Conservation (phyloP, 2,797 vertebrate genomes). For the Sebastes flavidus region DNA sequence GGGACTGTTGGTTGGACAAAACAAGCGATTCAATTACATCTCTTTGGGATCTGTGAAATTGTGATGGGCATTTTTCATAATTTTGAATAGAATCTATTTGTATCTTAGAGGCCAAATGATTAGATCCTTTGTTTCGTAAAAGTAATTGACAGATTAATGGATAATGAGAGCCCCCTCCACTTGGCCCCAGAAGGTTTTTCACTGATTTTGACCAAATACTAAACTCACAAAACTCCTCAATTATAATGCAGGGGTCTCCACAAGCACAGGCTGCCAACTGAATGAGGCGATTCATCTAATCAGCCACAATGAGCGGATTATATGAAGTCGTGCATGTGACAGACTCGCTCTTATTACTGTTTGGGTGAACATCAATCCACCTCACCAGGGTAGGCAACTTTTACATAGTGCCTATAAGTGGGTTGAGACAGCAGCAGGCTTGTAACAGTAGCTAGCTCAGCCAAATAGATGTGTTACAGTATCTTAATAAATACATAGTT, state of each 20-base stretch:
- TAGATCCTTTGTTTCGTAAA: too few species aligned
- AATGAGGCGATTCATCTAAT: conserved; percentile 4
- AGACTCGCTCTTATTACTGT: neutral
- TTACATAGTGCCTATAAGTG: neutral
- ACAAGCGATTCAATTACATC: too few species aligned
- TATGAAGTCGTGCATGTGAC: neutral
- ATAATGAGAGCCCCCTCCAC: neutral
- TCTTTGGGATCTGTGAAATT: too few species aligned
- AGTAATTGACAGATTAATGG: neutral
- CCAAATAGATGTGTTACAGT: neutral
- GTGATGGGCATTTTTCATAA: too few species aligned
- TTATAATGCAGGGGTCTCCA: neutral
- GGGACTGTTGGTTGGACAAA: too few species aligned
- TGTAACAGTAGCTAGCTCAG: neutral
- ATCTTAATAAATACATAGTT: neutral
- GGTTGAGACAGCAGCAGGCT: neutral
- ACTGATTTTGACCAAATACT: neutral
- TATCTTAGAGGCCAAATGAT: neutral
- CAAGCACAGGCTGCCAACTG: neutral
- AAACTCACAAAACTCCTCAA: neutral
- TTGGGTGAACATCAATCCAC: neutral
- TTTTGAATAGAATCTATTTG: neutral
- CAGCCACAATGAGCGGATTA: neutral
- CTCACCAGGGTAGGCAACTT: neutral
- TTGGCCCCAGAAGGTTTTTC: neutral